Base-by-base conservation (phyloP, 1,140 invertebrate genomes). In the Sinella curviseta region DNA sequence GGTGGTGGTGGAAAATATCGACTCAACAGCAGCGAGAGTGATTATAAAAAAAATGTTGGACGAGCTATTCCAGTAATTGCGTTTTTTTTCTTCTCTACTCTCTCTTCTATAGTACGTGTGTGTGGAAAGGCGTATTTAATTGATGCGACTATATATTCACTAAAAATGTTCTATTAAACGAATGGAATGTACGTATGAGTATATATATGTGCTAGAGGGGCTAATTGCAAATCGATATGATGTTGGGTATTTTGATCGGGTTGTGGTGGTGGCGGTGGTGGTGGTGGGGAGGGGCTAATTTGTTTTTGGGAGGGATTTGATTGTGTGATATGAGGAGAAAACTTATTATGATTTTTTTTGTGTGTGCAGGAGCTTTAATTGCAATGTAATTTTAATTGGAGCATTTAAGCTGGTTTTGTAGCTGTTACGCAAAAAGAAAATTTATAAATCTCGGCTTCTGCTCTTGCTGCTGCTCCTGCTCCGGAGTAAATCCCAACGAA, bases 141-240 rank as follows among this genome's bases (percentile, higher is more conserved):
- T 70, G 30, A 31, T 70, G 65, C 65, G 39, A 48, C 31, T 70
- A 17, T 70, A 33, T 12, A 70, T 24, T 31, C 8, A 24, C 65
- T 12, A 70, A 70, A 30, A 70, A 70, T 31, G 31, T 70, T 30
- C 65, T 70, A 70, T 70, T 70, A 70, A 33, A 70, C 3, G 4
- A 60, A 24, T 31, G 30, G 8, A 24, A 31, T 24, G 65, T 70
- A 2, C 2, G 30, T 3, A 2, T 30, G 3, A n/a, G 14, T n/a
- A 65, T 65, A 65, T 12, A n/a, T 2, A 70, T 12, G 31, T 31
- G n/a, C 65, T 33, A 33, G 24, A 70, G 65, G 31, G 26, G 30
- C 65, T 70, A 70, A 70, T 70, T 70, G 65, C 65, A 70, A 70
- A 70, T 70, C 65, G 24, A 70, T 70, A 70, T n/a, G n/a, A n/a